phyloP scores from a whole-genome alignment of 2,888 invertebrate species.

The Brachyptera putata region DNA sequence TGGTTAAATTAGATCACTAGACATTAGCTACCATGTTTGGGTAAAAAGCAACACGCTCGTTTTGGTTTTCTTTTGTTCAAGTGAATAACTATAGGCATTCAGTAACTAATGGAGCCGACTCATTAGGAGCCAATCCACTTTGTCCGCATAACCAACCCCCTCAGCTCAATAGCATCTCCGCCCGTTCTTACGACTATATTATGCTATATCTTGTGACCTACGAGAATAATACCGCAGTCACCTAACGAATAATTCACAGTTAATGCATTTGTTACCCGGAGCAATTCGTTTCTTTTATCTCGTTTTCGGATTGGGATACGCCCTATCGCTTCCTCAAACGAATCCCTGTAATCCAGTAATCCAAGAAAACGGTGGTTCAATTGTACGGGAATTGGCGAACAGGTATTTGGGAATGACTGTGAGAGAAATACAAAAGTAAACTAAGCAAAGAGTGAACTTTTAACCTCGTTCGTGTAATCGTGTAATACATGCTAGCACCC shows the following conservation, averaged over 20 bases:
- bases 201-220: background rate
- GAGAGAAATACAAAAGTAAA: background rate
- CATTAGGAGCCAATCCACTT: slow-evolving; percentile 27
- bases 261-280: slow-evolving; percentile 21
- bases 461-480: background rate
- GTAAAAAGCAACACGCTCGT: background rate
- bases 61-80: background rate
- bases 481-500: background rate
- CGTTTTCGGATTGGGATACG: slow-evolving; percentile 17
- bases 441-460: background rate
- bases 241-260: slow-evolving; percentile 16
- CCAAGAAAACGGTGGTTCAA: slow-evolving; percentile 12
- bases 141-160: slow-evolving; percentile 8
- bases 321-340: slow-evolving; percentile 22
- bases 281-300: slow-evolving; percentile 22
- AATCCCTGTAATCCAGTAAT: slow-evolving; percentile 18
- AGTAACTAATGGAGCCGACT: slow-evolving; percentile 22
- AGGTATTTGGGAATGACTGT: slow-evolving; percentile 8
- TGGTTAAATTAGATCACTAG: slow-evolving; percentile 21
- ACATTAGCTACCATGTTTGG: background rate
- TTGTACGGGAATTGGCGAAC: background rate
- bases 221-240: slow-evolving; percentile 13
- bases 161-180: too few relatives aligned
- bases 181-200: too few relatives aligned
- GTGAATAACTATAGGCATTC: slow-evolving; percentile 16